Evolutionary conservation across 2,888 invertebrate species (phyloP), one percentile per base, ranked within the genome.

Genomic region (Scaptomyza caliginosa): DNA sequence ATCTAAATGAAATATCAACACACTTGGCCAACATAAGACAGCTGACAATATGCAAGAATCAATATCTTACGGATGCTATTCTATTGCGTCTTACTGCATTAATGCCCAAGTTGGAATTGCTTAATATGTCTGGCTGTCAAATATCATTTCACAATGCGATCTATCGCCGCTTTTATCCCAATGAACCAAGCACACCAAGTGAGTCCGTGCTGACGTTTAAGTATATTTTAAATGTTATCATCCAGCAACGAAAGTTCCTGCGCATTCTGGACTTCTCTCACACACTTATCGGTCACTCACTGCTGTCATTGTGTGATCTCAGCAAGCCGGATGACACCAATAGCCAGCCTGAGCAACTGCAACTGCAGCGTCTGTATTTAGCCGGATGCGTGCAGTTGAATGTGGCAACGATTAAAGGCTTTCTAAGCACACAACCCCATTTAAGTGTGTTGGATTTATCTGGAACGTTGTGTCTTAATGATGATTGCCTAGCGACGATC

Each of bases 51-150:
- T 93, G 93, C 17, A 93, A 93, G 34, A 95, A 96, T 86, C 93
- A 95, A 69, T 95, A 95, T 89, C 91, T 96, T 32, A 95, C 95
- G 2, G 96, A 96, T 92, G 94, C 94, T n/a, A 92, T 95, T 10
- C 93, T 96, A 50, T 93, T 94, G 78, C 93, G 95, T 78, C 92
- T 96, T 81, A 92, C 94, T 2, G 91, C 92, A 6, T 92, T 94
- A 10, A 93, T 94, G 68, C 93, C 93, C 39, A 92, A 92, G 56
- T 87, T 96, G 16, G 92, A 94, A 64, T 92, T 93, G 13, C 89
- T 96, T 0, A 93, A 94, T 82, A 91, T 96, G 65, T 93, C 94
- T 5, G 93, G 93, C 7, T 94, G 95, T 74, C 94, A 94, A 58
- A 93, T 96, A 48, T 94, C 95, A 26, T 96, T 95, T 88, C 95